Base-by-base conservation (phyloP, 30 jellyfish, hydroid and myxozoan species). In the Rhopilema esculentum region DNA sequence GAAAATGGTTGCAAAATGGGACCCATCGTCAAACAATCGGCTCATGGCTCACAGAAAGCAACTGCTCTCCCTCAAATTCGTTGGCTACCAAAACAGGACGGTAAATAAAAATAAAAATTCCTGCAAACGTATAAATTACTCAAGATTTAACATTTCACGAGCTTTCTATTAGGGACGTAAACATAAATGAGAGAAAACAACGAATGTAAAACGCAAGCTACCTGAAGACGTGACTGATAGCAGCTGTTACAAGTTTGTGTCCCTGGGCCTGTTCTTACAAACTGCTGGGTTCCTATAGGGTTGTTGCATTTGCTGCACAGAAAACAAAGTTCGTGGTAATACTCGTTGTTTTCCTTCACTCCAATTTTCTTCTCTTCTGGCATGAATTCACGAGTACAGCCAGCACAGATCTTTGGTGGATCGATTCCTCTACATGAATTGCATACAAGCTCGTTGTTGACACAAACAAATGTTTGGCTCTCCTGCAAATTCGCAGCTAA, bases 341-440 rank as follows among this genome's bases (percentile, higher is more conserved):
- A 95, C 66, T 86, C 94, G 49, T 95, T 90, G 75, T 90, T 53
- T 24, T 81, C 97, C 73, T 89, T 89, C 24, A 95, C 92, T 12
- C 98, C 97, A 50, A 95, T 88, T 61, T 95, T 95, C 93, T 87
- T 90, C 78, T 95, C 99, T 27, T 95, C 97, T 4, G 94, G 92
- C 74, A 70, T 57, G 71, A 95, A 95, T 67, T 82, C 89, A 0
- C 80, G 84, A n/a, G 83, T 68, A 75, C 99, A 95, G 0, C 83
- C 92, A 25, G 94, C 90, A 64, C 99, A 95, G 33, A 28, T 31
- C 84, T 82, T 91, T 40, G 97, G 96, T 25, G 97, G 96, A 66
- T 89, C 98, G 22, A 66, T 86, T 65, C 99, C 99, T 21, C 97
- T 90, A 62, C 99, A 95, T 8, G 51, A 52, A 64, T 95, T 97